phyloP scores from a whole-genome alignment of 1,140 invertebrate genomes.

The Bombus terrestris region DNA sequence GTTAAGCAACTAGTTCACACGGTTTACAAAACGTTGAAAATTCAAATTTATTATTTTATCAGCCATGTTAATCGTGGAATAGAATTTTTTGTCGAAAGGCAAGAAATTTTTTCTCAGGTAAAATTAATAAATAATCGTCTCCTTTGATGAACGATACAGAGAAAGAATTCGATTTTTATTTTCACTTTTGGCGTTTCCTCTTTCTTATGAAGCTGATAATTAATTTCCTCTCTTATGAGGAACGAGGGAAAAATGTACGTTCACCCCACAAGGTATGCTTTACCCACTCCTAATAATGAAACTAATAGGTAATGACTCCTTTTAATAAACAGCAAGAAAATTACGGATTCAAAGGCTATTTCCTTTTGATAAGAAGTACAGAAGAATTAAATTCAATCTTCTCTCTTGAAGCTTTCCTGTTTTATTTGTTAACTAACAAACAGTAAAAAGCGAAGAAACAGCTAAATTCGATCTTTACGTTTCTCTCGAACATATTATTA shows the following conservation, averaged over 20 bases:
- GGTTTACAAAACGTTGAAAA: not conserved
- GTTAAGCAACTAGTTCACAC: not conserved
- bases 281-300: not conserved
- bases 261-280: not conserved
- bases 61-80: not conserved
- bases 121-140: not conserved
- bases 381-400: not conserved
- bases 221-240: not conserved
- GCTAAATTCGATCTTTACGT: not conserved
- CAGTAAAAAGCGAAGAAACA: not conserved
- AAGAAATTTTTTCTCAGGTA: too few relatives aligned
- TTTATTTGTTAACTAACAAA: not conserved
- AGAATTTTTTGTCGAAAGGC: too few relatives aligned
- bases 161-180: too few relatives aligned
- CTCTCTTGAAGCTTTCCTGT: not conserved
- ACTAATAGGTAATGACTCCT: not conserved
- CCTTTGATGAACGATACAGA: not conserved
- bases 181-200: not conserved
- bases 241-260: not conserved
- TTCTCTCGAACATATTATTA: not conserved
- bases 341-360: rapidly evolving
- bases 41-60: not conserved
- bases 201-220: not conserved
- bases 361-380: not conserved
- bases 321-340: not conserved